Conservation (phyloP, 2,113 vertebrate genomes). For the Eidolon helvum region DNA sequence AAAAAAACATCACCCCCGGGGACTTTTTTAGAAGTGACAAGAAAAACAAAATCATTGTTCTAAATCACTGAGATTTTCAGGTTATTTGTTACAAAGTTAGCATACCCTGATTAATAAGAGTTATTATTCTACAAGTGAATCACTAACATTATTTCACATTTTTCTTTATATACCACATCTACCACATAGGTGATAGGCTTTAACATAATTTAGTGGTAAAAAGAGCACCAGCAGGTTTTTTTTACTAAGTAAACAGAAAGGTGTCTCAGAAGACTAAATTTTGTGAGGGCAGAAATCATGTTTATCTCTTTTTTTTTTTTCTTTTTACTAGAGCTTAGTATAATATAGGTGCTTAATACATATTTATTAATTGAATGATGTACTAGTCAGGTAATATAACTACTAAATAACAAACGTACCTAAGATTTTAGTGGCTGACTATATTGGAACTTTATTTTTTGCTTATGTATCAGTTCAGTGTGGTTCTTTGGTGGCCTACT, state of each 20-base stretch:
- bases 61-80: not conserved
- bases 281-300: not conserved
- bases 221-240: not conserved
- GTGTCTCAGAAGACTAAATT: not conserved
- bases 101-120: not conserved
- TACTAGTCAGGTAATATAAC: not conserved
- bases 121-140: not conserved
- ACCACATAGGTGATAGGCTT: not conserved
- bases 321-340: not conserved
- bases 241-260: not conserved
- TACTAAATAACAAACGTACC: not conserved
- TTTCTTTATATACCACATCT: not conserved
- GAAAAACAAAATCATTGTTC: not conserved
- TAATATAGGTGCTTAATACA: not conserved
- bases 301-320: not conserved
- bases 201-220: not conserved
- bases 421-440: not conserved
- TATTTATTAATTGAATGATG: not conserved
- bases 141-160: not conserved
- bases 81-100: not conserved
- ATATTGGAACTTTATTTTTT: not conserved
- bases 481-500: not conserved
- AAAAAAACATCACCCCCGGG: not conserved
- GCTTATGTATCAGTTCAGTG: not conserved
- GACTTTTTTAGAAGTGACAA: not conserved